Percentiles rank a stretch among this genome's conserved stretches.
phyloP scores from a whole-genome alignment of 2,113 vertebrate species.

The Laterallus jamaicensis region DNA sequence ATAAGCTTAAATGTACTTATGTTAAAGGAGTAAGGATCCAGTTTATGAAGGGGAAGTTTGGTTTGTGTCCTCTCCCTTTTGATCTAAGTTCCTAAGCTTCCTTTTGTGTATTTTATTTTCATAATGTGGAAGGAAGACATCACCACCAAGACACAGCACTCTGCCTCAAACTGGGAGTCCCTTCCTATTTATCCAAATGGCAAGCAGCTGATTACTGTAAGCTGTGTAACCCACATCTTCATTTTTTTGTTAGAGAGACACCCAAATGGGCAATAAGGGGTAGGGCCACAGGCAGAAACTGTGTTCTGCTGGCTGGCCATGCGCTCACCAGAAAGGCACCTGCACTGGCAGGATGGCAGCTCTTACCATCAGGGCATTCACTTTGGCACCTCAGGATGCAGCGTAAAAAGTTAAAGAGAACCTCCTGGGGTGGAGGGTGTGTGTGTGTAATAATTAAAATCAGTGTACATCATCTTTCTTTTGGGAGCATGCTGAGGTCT shows the following conservation, averaged over 20 bases:
- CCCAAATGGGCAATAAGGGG: not conserved
- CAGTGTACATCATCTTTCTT: not conserved
- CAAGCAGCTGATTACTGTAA: not conserved
- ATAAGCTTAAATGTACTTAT: not conserved
- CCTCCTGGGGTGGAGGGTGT: fast-evolving
- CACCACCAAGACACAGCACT: not conserved
- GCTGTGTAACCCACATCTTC: not conserved
- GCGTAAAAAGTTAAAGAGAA: not conserved
- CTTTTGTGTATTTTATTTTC: not conserved
- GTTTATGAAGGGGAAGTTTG: not conserved
- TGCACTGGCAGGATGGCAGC: not conserved
- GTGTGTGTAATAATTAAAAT: too few relatives aligned
- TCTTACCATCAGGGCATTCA: not conserved
- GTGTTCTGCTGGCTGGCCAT: fast-evolving
- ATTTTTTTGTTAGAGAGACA: not conserved
- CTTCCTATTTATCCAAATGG: not conserved
- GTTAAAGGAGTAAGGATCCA: not conserved
- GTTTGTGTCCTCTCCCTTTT: not conserved
- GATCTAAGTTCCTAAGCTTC: not conserved
- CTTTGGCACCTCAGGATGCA: fast-evolving
- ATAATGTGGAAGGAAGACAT: not conserved
- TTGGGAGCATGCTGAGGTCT: not conserved
- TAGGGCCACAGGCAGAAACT: not conserved
- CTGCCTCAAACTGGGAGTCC: not conserved
- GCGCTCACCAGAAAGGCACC: fast-evolving